These are phyloP conservation scores for Nycticryphes semicollaris DNA, from an alignment of 2,113 vertebrate species.

Conservation along the genomic window DNA sequence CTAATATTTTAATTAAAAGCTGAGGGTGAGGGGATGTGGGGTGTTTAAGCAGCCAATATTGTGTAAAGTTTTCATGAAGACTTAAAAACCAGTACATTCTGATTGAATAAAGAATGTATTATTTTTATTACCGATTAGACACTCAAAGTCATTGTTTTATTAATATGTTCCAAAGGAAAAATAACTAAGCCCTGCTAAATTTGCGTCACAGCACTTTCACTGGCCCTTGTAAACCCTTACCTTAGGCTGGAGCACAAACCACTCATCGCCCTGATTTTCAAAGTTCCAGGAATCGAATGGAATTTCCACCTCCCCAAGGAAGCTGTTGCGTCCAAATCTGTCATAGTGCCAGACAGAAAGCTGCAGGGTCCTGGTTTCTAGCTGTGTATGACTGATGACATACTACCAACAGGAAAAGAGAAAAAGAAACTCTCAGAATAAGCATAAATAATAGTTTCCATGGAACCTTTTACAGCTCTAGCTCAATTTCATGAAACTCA, in stretches of 20 bases:
- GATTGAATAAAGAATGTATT: neutral
- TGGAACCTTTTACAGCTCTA: neutral
- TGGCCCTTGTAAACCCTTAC: conserved; percentile 67
- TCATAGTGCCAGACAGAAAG: conserved; percentile 97
- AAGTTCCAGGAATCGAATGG: conserved; percentile 95
- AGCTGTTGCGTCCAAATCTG: conserved; percentile 92
- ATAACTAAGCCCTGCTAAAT: neutral
- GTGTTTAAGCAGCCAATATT: neutral
- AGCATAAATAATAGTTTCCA: conserved; percentile 24
- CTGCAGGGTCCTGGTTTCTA: conserved; percentile 92
- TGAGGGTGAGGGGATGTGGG: neutral
- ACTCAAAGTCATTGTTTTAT: neutral
- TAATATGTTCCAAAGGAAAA: neutral
- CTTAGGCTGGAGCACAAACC: conserved; percentile 92
- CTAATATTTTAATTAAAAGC: neutral
- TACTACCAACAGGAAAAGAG: conserved; percentile 78
- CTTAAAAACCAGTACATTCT: neutral
- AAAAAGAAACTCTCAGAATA: neutral
- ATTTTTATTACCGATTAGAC: neutral
- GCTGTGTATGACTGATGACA: conserved; percentile 93
- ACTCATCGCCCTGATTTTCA: conserved; percentile 87
- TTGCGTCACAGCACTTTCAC: neutral
- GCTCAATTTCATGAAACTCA: neutral
- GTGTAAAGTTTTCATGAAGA: neutral
- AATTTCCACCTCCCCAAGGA: conserved; percentile 95